Conservation (phyloP, 2,888 invertebrate genomes). For the Dasysyrphus tricinctus region DNA sequence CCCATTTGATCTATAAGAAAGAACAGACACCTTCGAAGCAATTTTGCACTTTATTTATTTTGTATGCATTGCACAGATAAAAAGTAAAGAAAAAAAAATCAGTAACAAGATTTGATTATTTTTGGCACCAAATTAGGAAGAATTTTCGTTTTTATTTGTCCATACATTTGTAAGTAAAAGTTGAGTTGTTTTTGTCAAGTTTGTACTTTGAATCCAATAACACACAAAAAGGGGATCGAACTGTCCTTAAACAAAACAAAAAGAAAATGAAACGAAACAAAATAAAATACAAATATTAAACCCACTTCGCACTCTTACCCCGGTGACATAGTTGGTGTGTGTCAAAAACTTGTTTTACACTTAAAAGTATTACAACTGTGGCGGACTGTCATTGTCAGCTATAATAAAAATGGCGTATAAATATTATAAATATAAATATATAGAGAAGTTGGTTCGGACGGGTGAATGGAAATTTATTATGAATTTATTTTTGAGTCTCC, state of each 20-base stretch:
- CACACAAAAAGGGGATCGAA: not conserved
- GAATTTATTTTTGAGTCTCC: conserved; percentile 60
- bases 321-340: conserved; percentile 67
- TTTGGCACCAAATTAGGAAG: conserved; percentile 8
- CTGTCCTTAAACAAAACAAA: not conserved
- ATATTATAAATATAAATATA: not conserved
- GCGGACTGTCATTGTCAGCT: conserved; percentile 33
- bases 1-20: not conserved
- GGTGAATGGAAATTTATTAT: conserved; percentile 39
- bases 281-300: conserved; percentile 22
- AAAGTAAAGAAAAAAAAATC: not conserved
- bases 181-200: not conserved
- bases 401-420: conserved; percentile 16
- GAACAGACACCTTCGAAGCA: not conserved
- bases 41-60: not conserved
- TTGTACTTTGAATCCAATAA: conserved; percentile 1
- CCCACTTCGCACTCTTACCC: conserved; percentile 58
- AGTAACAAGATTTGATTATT: conserved; percentile 12
- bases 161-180: not conserved
- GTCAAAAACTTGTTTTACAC: conserved; percentile 62
- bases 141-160: not conserved
- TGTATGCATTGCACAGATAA: not conserved
- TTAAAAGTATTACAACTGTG: conserved; percentile 54
- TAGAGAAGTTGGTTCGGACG: not conserved
- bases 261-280: conserved; percentile 5